Evolutionary conservation across 2,888 invertebrate genomes (phyloP).

Genomic region (Agrotis exclamationis): DNA sequence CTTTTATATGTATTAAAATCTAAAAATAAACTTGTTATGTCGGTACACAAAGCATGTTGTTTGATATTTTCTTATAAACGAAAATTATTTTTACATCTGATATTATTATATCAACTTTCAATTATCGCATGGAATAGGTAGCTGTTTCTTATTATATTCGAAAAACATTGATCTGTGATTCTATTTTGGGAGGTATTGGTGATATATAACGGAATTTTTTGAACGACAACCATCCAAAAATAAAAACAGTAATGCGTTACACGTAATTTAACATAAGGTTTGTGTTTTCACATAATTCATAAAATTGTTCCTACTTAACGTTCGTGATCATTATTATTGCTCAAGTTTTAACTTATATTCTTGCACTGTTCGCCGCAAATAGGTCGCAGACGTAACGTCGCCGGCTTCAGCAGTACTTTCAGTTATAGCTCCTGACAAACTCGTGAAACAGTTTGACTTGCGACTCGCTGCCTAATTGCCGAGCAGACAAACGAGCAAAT

Average conservation of each 20-base stretch:
- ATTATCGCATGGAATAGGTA: background rate
- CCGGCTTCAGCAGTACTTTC: slow-evolving; percentile 32
- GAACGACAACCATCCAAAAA: background rate
- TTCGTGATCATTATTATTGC: slow-evolving; percentile 18
- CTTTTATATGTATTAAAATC: background rate
- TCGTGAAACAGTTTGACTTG: slow-evolving; percentile 19
- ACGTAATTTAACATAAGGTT: background rate
- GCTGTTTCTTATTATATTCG: background rate
- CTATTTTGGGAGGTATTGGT: background rate
- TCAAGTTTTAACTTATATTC: slow-evolving; percentile 20
- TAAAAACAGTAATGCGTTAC: background rate
- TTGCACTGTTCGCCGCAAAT: slow-evolving; percentile 32
- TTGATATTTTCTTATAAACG: background rate
- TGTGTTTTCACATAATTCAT: background rate
- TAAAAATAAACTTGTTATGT: background rate
- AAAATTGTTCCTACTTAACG: background rate
- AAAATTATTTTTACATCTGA: background rate
- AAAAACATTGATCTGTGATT: background rate
- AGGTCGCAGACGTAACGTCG: slow-evolving; percentile 51
- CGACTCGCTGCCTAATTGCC: slow-evolving; percentile 3
- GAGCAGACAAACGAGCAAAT: slow-evolving; percentile 3
- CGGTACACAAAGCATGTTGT: background rate
- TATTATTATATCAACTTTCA: background rate
- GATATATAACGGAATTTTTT: background rate
- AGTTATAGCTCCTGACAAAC: slow-evolving; percentile 32